Conservation (phyloP, 2,888 invertebrate genomes). For the Cheilosia urbana region DNA sequence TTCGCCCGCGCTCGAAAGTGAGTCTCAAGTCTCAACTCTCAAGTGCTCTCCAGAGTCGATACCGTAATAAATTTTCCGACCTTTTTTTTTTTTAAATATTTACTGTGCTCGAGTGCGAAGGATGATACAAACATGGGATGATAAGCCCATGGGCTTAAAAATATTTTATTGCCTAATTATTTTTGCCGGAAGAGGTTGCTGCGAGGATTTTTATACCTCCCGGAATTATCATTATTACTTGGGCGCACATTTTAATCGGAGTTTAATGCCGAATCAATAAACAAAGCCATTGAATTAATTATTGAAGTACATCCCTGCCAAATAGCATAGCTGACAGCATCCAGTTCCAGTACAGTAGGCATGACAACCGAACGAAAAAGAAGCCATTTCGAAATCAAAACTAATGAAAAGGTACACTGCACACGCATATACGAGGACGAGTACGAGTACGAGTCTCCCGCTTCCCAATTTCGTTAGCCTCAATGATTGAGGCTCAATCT, state of each 20-base stretch:
- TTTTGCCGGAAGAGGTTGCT: not conserved
- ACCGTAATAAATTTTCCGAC: constrained; percentile 39
- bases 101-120: constrained; percentile 13
- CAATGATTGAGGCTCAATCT: too few relatives aligned
- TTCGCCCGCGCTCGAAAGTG: constrained; percentile 13
- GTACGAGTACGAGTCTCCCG: not conserved
- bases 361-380: not conserved
- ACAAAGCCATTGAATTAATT: constrained; percentile 73
- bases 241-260: constrained; percentile 64
- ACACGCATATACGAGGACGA: not conserved
- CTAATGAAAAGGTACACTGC: not conserved
- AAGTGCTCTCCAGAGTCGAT: constrained; percentile 36
- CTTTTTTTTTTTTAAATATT: constrained; percentile 35
- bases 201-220: constrained; percentile 15
- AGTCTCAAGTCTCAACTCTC: too few relatives aligned
- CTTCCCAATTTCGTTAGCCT: constrained; percentile 35
- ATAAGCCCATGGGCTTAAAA: constrained; percentile 24
- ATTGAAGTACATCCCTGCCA: constrained; percentile 53
- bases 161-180: constrained; percentile 40
- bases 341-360: not conserved
- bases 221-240: constrained; percentile 50
- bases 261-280: constrained; percentile 70
- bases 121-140: not conserved
- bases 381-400: not conserved
- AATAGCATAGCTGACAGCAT: not conserved